Evolutionary conservation across 2,113 vertebrate species (phyloP), one percentile per base, ranked within the genome.

Genomic region (Petroica traversi): DNA sequence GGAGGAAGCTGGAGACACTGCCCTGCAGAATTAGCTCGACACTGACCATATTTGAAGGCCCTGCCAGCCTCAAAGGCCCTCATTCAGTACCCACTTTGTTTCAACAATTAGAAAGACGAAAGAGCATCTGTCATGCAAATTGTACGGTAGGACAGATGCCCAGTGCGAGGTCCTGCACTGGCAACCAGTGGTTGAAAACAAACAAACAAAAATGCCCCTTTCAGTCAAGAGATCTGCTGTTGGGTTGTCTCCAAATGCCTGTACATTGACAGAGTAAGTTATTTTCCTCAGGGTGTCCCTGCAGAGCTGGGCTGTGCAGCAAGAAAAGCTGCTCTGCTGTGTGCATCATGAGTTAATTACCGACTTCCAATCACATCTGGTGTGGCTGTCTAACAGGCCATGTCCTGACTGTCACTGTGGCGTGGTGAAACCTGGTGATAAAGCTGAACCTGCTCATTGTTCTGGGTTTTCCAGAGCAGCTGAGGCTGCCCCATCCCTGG

Each of bases 91-190:
- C 40, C 73, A 87, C 52, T 96, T 89, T 72, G 69, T 94, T 94
- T 96, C 84, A 55, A 34, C 48, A 87, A 85, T 81, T 87, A 89
- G 81, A 43, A 63, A 48, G 52, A 48, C 1, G 31, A 63, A 78
- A 55, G 73, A 91, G 69, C 93, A 89, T 95, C 89, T 94, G 96
- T 86, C 85, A 24, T 81, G 36, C 74, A 91, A 94, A 89, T 67
- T 84, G 84, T 85, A 2, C 28, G 57, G 68, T 63, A 95, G 92
- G 93, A 85, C 85, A 87, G 67, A 75, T 91, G 89, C 84, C 87
- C 87, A 23, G 73, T 5, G 36, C 72, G 92, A 85, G 78, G 88
- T 97, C 90, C 81, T 91, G 81, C 46, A 71, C 77, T 95, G 93
- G 96, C 95, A 94, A 93, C 81, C 84, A 78, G 24, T 87, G 54